Evolutionary conservation across 2,797 vertebrate genomes (phyloP).

Genomic region (Apogon talboti): DNA sequence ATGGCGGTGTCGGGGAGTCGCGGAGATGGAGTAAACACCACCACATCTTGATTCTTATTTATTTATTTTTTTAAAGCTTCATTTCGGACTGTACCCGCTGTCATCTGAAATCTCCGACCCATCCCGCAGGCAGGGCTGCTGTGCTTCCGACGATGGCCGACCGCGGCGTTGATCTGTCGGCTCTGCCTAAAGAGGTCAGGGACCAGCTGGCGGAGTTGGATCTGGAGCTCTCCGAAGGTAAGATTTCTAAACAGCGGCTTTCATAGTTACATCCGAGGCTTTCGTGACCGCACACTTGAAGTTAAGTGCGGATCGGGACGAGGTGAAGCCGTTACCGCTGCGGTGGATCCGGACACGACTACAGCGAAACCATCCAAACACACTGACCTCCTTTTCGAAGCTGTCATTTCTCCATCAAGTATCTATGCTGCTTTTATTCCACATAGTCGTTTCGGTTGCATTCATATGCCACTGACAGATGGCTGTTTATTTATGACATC

Average conservation of each 20-base stretch:
- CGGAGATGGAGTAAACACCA: constrained; percentile 75
- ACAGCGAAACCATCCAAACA: constrained; percentile 48
- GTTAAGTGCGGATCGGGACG: neutral
- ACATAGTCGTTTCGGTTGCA: neutral
- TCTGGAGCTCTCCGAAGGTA: constrained; percentile 96
- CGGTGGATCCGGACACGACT: constrained; percentile 57
- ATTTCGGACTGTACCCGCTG: constrained; percentile 53
- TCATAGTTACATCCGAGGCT: neutral
- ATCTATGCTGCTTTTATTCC: neutral
- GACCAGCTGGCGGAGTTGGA: constrained; percentile 97
- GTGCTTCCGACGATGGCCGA: constrained; percentile 85
- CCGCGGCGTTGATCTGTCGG: constrained; percentile 86
- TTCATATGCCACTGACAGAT: neutral
- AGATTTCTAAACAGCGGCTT: constrained; percentile 42
- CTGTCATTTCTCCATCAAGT: constrained; percentile 24
- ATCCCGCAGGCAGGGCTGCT: constrained; percentile 47
- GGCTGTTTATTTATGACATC: neutral
- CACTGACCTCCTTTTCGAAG: constrained; percentile 62
- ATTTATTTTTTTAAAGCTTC: constrained; percentile 28
- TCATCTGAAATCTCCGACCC: constrained; percentile 24
- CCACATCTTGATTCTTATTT: constrained; percentile 47
- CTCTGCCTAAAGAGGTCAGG: constrained; percentile 92
- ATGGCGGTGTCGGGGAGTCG: constrained; percentile 84
- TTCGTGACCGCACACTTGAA: neutral
- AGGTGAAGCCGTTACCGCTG: constrained; percentile 27